These are phyloP conservation scores for Polyommatus iphigenia DNA, from an alignment of 2,888 invertebrate species.

Conservation along the genomic window DNA sequence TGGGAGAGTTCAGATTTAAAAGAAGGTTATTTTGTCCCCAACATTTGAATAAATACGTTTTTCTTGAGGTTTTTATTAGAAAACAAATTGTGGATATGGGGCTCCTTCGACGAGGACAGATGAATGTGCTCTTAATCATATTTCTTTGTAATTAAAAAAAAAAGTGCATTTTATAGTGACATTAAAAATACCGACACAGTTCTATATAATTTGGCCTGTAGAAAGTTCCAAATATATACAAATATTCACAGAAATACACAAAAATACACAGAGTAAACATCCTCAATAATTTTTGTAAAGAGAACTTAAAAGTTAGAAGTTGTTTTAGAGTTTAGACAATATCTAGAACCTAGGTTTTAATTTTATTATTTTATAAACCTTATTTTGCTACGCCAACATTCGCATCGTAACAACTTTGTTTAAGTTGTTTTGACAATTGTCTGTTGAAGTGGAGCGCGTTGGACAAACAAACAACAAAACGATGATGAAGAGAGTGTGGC, in stretches of 20 bases:
- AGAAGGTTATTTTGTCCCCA: background rate
- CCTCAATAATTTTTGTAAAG: too few relatives aligned
- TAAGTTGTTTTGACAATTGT: background rate
- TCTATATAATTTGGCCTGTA: too few relatives aligned
- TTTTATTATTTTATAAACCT: too few relatives aligned
- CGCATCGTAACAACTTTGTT: background rate
- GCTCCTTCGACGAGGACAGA: background rate
- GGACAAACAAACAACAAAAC: background rate
- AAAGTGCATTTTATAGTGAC: background rate
- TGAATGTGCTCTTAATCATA: background rate
- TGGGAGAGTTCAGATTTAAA: background rate
- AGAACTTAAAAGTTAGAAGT: too few relatives aligned
- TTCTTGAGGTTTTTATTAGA: background rate
- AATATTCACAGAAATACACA: too few relatives aligned
- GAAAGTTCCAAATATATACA: too few relatives aligned
- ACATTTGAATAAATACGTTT: conserved; percentile 8
- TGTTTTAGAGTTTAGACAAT: too few relatives aligned
- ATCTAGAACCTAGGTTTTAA: too few relatives aligned
- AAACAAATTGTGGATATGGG: background rate
- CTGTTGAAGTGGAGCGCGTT: background rate
- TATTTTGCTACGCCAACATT: too few relatives aligned
- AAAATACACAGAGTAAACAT: too few relatives aligned
- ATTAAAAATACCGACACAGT: too few relatives aligned
- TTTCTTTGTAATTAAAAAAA: too few relatives aligned
- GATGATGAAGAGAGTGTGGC: background rate